Evolutionary conservation across 30 jellyfish, hydroid and myxozoan genomes (phyloP).

Genomic region (Hydractinia echinata): DNA sequence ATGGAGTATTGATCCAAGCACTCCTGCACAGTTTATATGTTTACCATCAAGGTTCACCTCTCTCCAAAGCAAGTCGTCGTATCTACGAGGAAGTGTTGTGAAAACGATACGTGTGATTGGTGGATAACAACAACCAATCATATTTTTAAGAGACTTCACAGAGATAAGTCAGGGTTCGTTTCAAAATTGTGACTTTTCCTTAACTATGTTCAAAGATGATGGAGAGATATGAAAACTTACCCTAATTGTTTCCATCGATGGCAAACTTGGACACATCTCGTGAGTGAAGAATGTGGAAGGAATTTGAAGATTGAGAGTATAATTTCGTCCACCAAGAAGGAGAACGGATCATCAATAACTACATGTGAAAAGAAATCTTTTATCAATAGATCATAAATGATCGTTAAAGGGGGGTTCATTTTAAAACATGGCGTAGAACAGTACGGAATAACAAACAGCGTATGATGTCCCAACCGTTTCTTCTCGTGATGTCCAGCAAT

Average conservation of each 20-base stretch:
- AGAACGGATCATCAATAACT: background rate
- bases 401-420: too few relatives aligned
- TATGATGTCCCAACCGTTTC: too few relatives aligned
- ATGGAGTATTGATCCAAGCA: conserved; percentile 35
- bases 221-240: conserved; percentile 14
- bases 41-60: conserved; percentile 16
- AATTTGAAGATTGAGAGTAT: conserved; percentile 5
- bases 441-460: too few relatives aligned
- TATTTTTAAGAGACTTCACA: too few relatives aligned
- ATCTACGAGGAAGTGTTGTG: background rate
- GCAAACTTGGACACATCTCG: conserved; percentile 22
- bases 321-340: conserved; percentile 22
- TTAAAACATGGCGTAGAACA: too few relatives aligned
- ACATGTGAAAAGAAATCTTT: too few relatives aligned
- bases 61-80: conserved; percentile 24
- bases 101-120: background rate
- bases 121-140: too few relatives aligned
- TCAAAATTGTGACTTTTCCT: too few relatives aligned
- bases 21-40: conserved; percentile 24
- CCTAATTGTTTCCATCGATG: conserved; percentile 33
- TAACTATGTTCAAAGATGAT: too few relatives aligned
- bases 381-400: too few relatives aligned
- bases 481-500: too few relatives aligned
- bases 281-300: conserved; percentile 18
- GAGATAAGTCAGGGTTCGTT: too few relatives aligned